Percentiles rank a stretch among this genome's conserved stretches.
phyloP scores from a whole-genome alignment of 1,140 invertebrate species.

The Drosophila sp. region DNA sequence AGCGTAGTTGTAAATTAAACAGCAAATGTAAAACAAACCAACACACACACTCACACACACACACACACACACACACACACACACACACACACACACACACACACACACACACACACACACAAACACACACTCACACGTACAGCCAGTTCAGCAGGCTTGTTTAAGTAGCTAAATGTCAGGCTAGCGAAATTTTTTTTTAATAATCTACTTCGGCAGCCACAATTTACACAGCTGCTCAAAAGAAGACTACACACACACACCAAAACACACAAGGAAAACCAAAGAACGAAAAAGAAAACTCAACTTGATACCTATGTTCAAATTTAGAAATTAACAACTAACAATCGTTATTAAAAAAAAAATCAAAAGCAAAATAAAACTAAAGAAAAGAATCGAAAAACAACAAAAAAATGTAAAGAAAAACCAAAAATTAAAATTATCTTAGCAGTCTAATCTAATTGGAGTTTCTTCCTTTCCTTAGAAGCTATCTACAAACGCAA shows the following conservation, averaged over 20 bases:
- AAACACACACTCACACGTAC: constrained; percentile 25
- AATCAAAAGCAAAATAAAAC: constrained; percentile 18
- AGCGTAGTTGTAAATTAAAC: constrained; percentile 80
- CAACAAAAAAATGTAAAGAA: constrained; percentile 22
- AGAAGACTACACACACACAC: constrained; percentile 35
- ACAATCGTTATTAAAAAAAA: constrained; percentile 69
- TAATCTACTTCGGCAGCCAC: constrained; percentile 50
- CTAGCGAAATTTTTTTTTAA: constrained; percentile 57
- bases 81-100: constrained; percentile 46
- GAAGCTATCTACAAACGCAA: constrained; percentile 66
- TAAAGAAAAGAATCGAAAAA: constrained; percentile 15
- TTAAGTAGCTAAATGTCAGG: constrained; percentile 52
- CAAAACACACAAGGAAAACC: constrained; percentile 30
- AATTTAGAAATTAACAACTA: constrained; percentile 80
- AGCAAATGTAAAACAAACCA: constrained; percentile 63
- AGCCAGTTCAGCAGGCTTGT: constrained; percentile 67
- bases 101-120: constrained; percentile 34
- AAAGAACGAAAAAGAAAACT: constrained; percentile 52
- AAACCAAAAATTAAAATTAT: constrained; percentile 63
- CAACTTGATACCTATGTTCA: constrained; percentile 82
- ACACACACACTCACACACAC: constrained; percentile 49
- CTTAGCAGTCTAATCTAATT: constrained; percentile 82
- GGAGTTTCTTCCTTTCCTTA: constrained; percentile 83
- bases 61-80: constrained; percentile 28
- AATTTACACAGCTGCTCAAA: constrained; percentile 53